phyloP scores from a whole-genome alignment of 2,888 invertebrate species.

The Pelosia muscerda region DNA sequence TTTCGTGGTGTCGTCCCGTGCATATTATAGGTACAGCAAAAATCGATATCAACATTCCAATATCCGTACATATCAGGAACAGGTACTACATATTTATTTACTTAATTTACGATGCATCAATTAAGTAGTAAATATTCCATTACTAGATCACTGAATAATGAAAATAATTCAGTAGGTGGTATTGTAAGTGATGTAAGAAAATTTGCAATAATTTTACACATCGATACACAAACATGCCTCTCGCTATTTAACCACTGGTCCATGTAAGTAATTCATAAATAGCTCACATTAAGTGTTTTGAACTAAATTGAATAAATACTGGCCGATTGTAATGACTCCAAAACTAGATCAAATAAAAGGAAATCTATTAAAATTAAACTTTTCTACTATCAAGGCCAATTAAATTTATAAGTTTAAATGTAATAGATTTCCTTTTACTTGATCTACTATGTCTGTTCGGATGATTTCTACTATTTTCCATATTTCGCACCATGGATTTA shows the following conservation, averaged over 20 bases:
- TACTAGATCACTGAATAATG: constrained; percentile 42
- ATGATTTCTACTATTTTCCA: no score
- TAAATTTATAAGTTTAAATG: no score
- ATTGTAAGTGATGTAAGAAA: constrained; percentile 55
- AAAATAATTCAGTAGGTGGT: constrained; percentile 36
- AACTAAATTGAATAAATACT: background rate
- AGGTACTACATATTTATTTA: background rate
- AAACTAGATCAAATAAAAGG: background rate
- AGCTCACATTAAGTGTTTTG: constrained; percentile 40
- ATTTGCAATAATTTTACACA: constrained; percentile 65
- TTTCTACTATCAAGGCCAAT: no score
- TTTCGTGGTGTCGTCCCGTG: no score
- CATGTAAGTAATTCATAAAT: constrained; percentile 55
- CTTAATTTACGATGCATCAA: background rate
- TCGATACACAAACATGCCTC: constrained; percentile 56
- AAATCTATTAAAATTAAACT: no score
- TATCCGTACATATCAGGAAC: background rate
- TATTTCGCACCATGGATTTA: no score
- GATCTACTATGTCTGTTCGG: no score
- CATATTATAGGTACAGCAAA: no score
- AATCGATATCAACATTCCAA: background rate
- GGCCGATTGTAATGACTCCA: background rate
- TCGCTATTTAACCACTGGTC: constrained; percentile 64
- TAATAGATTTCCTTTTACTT: no score
- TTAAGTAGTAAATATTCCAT: constrained; percentile 13